Evolutionary conservation across 2,888 invertebrate genomes (phyloP).

Genomic region (Troides aeacus): DNA sequence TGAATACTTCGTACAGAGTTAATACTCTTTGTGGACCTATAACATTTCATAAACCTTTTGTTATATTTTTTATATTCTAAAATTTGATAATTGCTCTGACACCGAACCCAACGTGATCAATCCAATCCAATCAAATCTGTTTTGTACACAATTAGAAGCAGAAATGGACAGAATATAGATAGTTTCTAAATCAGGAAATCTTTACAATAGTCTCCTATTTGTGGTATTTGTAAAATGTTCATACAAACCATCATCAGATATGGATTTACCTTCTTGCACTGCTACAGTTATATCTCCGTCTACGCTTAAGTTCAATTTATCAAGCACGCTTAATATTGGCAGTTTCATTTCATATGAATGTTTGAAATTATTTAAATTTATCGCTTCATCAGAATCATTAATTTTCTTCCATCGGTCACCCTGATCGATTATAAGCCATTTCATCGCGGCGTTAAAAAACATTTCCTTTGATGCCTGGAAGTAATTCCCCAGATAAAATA

Average conservation of each 20-base stretch:
- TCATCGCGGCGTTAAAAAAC: conserved; percentile 14
- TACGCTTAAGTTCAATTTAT: conserved; percentile 30
- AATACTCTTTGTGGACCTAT: conserved; percentile 1
- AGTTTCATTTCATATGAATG: not conserved
- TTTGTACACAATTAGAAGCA: no score
- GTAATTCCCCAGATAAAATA: not conserved
- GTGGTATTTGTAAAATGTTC: no score
- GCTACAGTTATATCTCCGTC: conserved; percentile 32
- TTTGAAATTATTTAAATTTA: not conserved
- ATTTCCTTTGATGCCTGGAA: conserved; percentile 21
- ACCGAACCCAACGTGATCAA: no score
- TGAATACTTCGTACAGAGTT: conserved; percentile 31
- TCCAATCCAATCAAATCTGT: no score
- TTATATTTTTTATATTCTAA: no score
- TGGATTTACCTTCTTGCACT: conserved; percentile 24
- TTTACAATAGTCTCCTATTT: no score
- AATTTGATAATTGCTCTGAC: no score
- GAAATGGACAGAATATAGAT: no score
- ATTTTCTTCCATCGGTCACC: not conserved
- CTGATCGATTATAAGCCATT: conserved; percentile 14
- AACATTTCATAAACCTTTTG: not conserved
- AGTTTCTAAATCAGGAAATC: no score
- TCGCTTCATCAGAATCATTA: not conserved
- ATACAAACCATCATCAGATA: not conserved
- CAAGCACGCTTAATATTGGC: not conserved